phyloP scores from a whole-genome alignment of 2,797 vertebrate genomes.

The Nasua narica region DNA sequence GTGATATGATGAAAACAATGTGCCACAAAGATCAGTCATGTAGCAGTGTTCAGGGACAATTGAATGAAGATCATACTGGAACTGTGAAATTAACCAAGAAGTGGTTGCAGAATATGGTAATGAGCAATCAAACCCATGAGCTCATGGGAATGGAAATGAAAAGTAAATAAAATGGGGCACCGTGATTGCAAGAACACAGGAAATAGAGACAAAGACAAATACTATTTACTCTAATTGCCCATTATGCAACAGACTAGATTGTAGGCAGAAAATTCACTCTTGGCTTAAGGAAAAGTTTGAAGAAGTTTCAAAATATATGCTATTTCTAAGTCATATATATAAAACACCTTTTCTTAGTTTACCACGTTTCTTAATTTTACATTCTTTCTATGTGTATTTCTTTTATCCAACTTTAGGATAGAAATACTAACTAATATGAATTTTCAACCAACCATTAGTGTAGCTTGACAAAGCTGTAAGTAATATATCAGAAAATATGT shows the following conservation, averaged over 20 bases:
- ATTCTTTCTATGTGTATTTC: not conserved
- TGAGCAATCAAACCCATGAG: not conserved
- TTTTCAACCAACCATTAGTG: not conserved
- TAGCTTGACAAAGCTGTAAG: not conserved
- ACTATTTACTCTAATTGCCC: not conserved
- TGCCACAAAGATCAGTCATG: not conserved
- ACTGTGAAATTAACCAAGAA: not conserved
- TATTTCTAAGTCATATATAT: not conserved
- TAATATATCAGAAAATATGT: not conserved
- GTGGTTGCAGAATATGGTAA: not conserved
- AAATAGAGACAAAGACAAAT: not conserved
- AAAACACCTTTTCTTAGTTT: not conserved
- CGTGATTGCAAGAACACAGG: not conserved
- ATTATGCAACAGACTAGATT: not conserved
- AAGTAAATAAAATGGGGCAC: not conserved
- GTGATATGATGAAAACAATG: not conserved
- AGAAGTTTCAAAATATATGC: conserved; percentile 16
- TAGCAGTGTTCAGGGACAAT: not conserved
- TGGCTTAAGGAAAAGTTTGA: not conserved
- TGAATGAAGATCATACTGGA: not conserved
- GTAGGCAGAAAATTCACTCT: conserved; percentile 16
- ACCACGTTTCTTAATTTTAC: not conserved
- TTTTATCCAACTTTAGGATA: not conserved
- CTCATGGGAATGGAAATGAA: not conserved
- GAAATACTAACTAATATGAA: not conserved